Percentiles rank a stretch among this genome's conserved stretches.
Evolutionary conservation across 2,797 vertebrate species (phyloP).

Genomic region (Fundulus diaphanus): DNA sequence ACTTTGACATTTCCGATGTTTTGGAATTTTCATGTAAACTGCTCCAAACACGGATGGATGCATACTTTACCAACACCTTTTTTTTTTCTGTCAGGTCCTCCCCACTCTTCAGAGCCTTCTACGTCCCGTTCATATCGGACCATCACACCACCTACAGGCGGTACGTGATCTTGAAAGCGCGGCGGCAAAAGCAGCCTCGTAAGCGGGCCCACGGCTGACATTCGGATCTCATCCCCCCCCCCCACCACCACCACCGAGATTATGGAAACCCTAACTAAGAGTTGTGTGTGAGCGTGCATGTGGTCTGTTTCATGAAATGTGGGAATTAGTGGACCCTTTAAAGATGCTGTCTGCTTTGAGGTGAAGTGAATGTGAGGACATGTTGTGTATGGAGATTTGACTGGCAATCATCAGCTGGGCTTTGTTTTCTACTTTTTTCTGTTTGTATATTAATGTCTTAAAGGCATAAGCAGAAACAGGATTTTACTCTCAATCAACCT

Average conservation of each 20-base stretch:
- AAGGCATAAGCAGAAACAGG: conserved; percentile 33
- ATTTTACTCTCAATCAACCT: conserved; percentile 28
- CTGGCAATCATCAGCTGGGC: conserved; percentile 30
- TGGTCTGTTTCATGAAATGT: conserved; percentile 36
- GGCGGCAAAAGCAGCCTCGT: conserved; percentile 84
- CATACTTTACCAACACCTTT: neutral
- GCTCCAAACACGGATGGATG: neutral
- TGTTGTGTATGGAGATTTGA: conserved; percentile 15
- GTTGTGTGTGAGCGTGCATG: conserved; percentile 43
- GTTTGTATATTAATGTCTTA: conserved; percentile 43
- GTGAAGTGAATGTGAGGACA: conserved; percentile 23
- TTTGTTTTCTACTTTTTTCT: conserved; percentile 32
- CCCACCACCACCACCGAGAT: neutral
- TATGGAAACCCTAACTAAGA: conserved; percentile 21
- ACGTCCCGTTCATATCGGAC: conserved; percentile 91
- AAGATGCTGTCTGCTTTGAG: conserved; percentile 42
- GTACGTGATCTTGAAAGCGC: conserved; percentile 92
- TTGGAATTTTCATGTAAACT: neutral
- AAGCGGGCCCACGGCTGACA: conserved; percentile 76
- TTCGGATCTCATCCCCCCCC: conserved; percentile 1
- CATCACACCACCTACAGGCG: conserved; percentile 88
- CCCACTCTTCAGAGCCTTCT: conserved; percentile 90
- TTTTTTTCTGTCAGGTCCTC: conserved; percentile 85
- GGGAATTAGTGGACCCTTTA: conserved; percentile 64
- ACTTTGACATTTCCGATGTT: neutral